These are phyloP conservation scores for Eulacestoma nigropectus DNA, from an alignment of 2,113 vertebrate genomes.

Conservation along the genomic window DNA sequence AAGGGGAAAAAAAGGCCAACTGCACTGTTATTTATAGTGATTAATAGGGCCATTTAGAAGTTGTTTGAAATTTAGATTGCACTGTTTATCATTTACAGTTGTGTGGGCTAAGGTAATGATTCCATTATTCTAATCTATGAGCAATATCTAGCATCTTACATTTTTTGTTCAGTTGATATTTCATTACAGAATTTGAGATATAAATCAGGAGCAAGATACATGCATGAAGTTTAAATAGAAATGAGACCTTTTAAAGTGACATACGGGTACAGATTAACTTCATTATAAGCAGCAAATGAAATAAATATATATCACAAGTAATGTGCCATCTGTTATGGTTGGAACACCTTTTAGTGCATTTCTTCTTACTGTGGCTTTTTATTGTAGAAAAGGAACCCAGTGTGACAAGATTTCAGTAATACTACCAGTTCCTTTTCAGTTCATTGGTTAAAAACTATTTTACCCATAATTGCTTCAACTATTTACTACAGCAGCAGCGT, in stretches of 20 bases:
- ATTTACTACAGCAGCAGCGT: conserved; percentile 33
- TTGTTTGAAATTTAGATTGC: conserved; percentile 74
- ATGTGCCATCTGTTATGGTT: conserved; percentile 70
- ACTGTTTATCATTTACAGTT: conserved; percentile 79
- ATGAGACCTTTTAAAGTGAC: conserved; percentile 69
- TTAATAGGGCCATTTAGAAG: conserved; percentile 77
- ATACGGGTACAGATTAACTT: conserved; percentile 66
- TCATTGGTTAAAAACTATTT: conserved; percentile 62
- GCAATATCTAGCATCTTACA: conserved; percentile 61
- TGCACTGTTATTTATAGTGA: conserved; percentile 70
- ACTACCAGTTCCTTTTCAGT: conserved; percentile 47
- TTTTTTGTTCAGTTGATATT: conserved; percentile 65
- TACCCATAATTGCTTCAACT: conserved; percentile 45
- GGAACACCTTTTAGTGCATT: conserved; percentile 59
- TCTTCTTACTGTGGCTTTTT: conserved; percentile 44
- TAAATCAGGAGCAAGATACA: conserved; percentile 67
- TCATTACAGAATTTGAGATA: conserved; percentile 63
- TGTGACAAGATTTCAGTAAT: conserved; percentile 50
- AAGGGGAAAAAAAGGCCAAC: conserved; percentile 62
- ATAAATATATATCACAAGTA: conserved; percentile 68
- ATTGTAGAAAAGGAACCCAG: conserved; percentile 29
- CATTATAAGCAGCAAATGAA: conserved; percentile 67
- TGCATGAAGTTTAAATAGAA: conserved; percentile 65
- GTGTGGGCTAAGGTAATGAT: conserved; percentile 74
- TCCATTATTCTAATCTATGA: conserved; percentile 76